These are phyloP conservation scores for Thryonomys swinderianus DNA, from an alignment of 2,113 vertebrate genomes.

Conservation along the genomic window DNA sequence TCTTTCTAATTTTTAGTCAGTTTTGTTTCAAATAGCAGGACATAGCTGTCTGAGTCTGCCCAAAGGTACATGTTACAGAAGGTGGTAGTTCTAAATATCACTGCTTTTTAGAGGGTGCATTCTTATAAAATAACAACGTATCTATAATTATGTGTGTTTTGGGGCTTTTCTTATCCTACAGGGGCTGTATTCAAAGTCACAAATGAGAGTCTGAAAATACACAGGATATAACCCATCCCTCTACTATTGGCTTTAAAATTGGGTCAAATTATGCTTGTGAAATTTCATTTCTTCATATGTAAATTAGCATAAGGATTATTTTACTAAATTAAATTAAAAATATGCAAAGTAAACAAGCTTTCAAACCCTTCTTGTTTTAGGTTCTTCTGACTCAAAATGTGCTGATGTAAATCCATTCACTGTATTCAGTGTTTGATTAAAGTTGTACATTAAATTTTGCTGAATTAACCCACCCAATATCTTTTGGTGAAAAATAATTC, in stretches of 20 bases:
- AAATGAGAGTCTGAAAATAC: neutral
- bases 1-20: conserved; percentile 6
- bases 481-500: neutral
- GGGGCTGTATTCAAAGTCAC: neutral
- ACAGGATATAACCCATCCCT: neutral
- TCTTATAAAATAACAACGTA: neutral
- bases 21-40: neutral
- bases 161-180: neutral
- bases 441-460: neutral
- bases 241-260: neutral
- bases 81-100: neutral
- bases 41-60: neutral
- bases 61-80: neutral
- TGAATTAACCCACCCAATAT: neutral
- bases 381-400: neutral
- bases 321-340: neutral
- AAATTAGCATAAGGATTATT: neutral
- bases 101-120: neutral
- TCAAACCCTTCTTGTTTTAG: neutral
- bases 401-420: neutral
- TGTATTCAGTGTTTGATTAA: neutral
- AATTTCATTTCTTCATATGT: neutral
- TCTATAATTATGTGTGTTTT: neutral
- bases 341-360: neutral
- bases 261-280: neutral